Percentiles rank a stretch among this genome's conserved stretches.
Conservation (phyloP, 1,140 invertebrate genomes). For the Bombus waltoni region DNA sequence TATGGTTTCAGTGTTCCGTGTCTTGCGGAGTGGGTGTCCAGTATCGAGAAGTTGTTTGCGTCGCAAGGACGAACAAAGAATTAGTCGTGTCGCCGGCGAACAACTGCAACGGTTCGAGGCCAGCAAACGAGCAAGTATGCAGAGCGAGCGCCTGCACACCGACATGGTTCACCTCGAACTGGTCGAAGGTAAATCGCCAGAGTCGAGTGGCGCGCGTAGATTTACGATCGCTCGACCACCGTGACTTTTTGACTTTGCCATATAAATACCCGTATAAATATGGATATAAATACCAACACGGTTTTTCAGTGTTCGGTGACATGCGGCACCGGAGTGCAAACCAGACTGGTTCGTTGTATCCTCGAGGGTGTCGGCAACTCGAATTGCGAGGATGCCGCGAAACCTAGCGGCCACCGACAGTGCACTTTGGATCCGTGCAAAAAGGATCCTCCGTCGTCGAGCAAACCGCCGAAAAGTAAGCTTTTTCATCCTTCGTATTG, state of each 20-base stretch:
- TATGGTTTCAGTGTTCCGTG: conserved; percentile 84
- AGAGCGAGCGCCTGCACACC: conserved; percentile 83
- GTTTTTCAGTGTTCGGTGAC: conserved; percentile 76
- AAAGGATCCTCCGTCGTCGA: conserved; percentile 46
- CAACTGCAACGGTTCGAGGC: conserved; percentile 80
- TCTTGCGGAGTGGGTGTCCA: conserved; percentile 86
- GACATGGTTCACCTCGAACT: conserved; percentile 86
- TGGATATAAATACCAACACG: neutral
- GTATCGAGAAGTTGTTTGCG: conserved; percentile 85
- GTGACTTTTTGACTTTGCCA: neutral
- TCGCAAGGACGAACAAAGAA: conserved; percentile 76
- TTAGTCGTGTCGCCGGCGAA: conserved; percentile 77
- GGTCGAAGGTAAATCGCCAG: conserved; percentile 82
- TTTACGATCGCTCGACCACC: conserved; percentile 14
- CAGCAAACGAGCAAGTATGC: conserved; percentile 80
- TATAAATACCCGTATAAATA: conserved; percentile 28
- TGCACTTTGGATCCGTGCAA: conserved; percentile 73
- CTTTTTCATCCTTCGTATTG: neutral
- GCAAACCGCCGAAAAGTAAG: conserved; percentile 74
- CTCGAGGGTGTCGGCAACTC: conserved; percentile 50
- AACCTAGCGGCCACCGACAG: conserved; percentile 59
- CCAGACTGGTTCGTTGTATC: conserved; percentile 83
- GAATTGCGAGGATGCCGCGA: conserved; percentile 63
- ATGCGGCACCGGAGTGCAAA: conserved; percentile 84
- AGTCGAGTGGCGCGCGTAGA: neutral